Evolutionary conservation across 1,140 invertebrate species (phyloP).

Genomic region (Leptinotarsa undecemlineata): DNA sequence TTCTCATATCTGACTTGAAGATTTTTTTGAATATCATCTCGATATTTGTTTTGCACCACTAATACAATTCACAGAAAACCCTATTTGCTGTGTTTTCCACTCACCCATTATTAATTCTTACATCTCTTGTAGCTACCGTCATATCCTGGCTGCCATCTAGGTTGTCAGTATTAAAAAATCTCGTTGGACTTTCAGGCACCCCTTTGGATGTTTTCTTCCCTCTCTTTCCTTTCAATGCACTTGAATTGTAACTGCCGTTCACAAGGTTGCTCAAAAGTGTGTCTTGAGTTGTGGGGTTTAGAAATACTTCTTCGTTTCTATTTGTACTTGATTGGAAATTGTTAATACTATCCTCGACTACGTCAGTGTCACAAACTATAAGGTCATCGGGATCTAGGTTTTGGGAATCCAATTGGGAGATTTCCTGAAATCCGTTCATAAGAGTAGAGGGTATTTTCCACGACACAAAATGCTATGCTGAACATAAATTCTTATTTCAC

Average conservation of each 20-base stretch:
- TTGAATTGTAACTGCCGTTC: constrained; percentile 38
- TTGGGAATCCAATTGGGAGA: neutral
- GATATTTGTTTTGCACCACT: too few relatives aligned
- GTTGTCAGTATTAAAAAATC: constrained; percentile 5
- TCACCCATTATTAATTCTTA: constrained; percentile 35
- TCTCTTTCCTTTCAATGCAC: constrained; percentile 27
- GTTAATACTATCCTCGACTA: constrained; percentile 26
- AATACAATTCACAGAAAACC: too few relatives aligned
- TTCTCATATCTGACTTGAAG: too few relatives aligned
- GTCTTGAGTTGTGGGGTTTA: constrained; percentile 44
- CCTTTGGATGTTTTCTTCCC: constrained; percentile 5
- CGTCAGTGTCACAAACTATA: constrained; percentile 24
- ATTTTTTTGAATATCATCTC: too few relatives aligned
- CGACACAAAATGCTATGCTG: neutral
- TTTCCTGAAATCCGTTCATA: constrained; percentile 11
- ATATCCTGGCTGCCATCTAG: constrained; percentile 27
- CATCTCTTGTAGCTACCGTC: constrained; percentile 42
- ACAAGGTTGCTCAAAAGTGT: constrained; percentile 46
- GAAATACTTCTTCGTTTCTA: constrained; percentile 44
- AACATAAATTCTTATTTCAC: neutral
- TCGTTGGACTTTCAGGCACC: neutral
- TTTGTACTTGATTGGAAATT: constrained; percentile 19
- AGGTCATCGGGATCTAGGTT: constrained; percentile 25
- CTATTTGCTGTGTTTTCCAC: neutral
- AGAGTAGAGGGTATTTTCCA: neutral